Evolutionary conservation across 2,888 invertebrate genomes (phyloP).

Genomic region (Tachina lurida): DNA sequence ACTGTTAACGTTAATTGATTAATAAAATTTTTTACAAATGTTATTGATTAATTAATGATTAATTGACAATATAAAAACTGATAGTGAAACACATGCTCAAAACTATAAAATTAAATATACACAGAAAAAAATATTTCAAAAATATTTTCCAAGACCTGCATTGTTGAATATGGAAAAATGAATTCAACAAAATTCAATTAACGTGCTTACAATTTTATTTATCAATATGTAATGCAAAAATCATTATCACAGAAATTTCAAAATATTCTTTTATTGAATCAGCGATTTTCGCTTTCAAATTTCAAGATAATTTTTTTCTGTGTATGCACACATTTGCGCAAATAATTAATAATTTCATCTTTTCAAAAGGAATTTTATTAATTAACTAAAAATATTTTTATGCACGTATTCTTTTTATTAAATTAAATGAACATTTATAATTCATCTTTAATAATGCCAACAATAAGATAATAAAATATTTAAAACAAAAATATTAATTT

Average conservation of each 20-base stretch:
- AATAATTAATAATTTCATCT: not conserved
- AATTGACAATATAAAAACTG: conserved; percentile 3
- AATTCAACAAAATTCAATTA: too few relatives aligned
- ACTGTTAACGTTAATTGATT: conserved; percentile 43
- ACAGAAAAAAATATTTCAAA: too few relatives aligned
- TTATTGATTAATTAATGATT: conserved; percentile 46
- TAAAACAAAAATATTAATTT: not conserved
- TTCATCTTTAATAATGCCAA: not conserved
- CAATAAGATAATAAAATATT: not conserved
- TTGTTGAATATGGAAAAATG: too few relatives aligned
- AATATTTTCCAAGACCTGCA: too few relatives aligned
- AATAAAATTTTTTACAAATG: conserved; percentile 46
- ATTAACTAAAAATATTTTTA: not conserved
- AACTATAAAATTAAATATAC: not conserved
- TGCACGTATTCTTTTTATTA: not conserved
- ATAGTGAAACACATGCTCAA: not conserved
- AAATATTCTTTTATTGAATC: too few relatives aligned
- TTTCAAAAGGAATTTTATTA: not conserved
- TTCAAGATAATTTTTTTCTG: too few relatives aligned
- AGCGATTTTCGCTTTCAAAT: too few relatives aligned
- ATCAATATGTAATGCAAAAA: too few relatives aligned
- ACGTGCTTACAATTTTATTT: too few relatives aligned
- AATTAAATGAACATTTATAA: not conserved
- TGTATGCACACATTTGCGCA: not conserved
- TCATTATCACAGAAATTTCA: too few relatives aligned